Evolutionary conservation across 2,888 invertebrate species (phyloP), one percentile per base, ranked within the genome.

Genomic region (Coleophora deauratella): DNA sequence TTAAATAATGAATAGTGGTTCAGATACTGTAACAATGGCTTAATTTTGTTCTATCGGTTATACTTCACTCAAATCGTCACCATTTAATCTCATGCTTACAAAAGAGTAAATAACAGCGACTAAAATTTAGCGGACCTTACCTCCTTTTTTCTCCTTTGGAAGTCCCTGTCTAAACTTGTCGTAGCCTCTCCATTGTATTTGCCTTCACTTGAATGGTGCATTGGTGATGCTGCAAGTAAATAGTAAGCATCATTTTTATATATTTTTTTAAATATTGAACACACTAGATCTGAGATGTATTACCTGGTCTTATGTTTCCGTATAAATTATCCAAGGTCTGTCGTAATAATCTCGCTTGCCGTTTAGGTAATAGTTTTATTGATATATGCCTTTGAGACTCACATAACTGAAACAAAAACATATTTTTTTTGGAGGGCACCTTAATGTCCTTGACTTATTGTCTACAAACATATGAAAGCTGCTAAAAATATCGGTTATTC

Each of bases 311-410:
- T 45, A 91, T 87, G 48, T 87, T 86, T 44, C 86, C 90, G 65
- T 93, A 93, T 37, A 98, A 82, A 37, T 87, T 86, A 57, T 95
- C 95, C 41, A 99, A 80, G 1, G 93, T 91, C 52, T 91, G 90
- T 50, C 92, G 90, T 36, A 99, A 82, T 43, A 91, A 88, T 55
- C 97, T 91, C 2, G 94, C 92, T 40, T 98, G 93, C 62, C 94
- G 91, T 80, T 96, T 96, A 1, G 96, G 96, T 54, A 97, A 74
- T 43, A 97, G 64, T 79, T 96, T 96, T 2, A 90, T 80, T 42
- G 89, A 92, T 59, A 97, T 87, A 67, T 92, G 90, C 55, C 92
- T 90, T 69, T 96, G 97, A 42, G 95, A 92, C 66, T 97, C 97
- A 64, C 96, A 95, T 50, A 96, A 91, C 90, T 88, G 67, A 35